A percentile compares a stretch with the other conserved stretches of the same genome.
Conservation (phyloP, 2,888 invertebrate genomes). For the Mesochorus sp. region DNA sequence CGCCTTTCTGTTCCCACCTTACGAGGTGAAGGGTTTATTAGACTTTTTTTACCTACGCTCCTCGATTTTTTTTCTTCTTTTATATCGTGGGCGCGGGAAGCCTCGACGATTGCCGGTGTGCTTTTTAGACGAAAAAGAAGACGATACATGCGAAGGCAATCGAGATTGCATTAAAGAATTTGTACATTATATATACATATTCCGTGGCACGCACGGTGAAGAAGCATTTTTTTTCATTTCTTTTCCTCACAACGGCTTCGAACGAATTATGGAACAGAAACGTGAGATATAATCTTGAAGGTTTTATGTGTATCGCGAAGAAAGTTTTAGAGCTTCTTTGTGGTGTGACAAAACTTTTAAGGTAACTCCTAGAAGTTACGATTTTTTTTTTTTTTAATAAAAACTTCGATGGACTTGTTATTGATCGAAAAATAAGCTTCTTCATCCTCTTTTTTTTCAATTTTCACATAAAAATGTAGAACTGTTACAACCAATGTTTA, state of each 20-base stretch:
- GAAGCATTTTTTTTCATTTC: conserved; percentile 2
- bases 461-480: too few species aligned
- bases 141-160: not conserved
- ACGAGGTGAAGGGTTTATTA: conserved; percentile 33
- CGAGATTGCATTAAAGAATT: conserved; percentile 9
- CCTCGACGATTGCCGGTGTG: conserved; percentile 34
- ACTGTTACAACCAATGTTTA: too few species aligned
- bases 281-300: conserved; percentile 29
- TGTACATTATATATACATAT: not conserved
- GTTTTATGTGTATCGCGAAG: conserved; percentile 11
- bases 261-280: conserved; percentile 32
- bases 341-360: not conserved
- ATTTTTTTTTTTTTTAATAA: not conserved
- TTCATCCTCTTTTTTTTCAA: too few species aligned
- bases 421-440: too few species aligned
- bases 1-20: conserved; percentile 1
- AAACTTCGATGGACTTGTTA: not conserved
- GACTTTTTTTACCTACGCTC: conserved; percentile 23
- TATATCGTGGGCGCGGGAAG: not conserved
- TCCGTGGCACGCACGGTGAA: not conserved
- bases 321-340: conserved; percentile 30
- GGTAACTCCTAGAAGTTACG: too few species aligned
- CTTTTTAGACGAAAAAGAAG: conserved; percentile 23
- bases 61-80: not conserved
- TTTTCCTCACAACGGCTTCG: not conserved